Evolutionary conservation across 2,797 vertebrate species (phyloP), one percentile per base, ranked within the genome.

Genomic region (Meda fulgida): DNA sequence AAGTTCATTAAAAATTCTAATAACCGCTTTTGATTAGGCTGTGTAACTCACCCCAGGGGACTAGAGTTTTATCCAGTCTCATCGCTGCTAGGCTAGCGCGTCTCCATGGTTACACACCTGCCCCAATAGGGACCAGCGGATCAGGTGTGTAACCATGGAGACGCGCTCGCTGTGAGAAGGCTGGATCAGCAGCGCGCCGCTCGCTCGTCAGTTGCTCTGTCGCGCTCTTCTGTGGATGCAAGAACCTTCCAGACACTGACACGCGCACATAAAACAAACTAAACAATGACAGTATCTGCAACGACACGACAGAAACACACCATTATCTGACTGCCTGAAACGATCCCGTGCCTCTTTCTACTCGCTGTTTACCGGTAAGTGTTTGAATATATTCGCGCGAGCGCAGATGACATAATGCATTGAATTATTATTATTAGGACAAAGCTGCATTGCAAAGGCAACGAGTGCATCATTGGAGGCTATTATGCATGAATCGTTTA

Each of bases 231-330:
- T 90, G 93, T 89, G 88, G 90, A 93, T 91, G 90, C 92, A 91
- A 69, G 63, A 76, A 80, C 87, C 83, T 72, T 90, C 91, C 76
- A 51, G 88, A 73, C 91, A 85, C 75, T 90, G 90, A 86, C 90
- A 84, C 83, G 87, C 89, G 58, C 83, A 88, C 88, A 58, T 88
- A 67, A 90, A 90, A 76, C 65, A 71, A 88, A 88, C 81, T 89
- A 89, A 94, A 94, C 93, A 91, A 95, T 96, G 95, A 92, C 90
- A 92, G 93, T 94, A 84, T 38, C 67, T 89, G 82, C 86, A 91
- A 90, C 92, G 86, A 89, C 72, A 85, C 87, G 80, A 87, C 92
- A 92, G 73, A 89, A 90, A 55, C 91, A 87, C 88, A 89, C 84
- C 60, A 87, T 90, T 31, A 93, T 95, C 91, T 96, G 94, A 96